Percentiles rank a stretch among this genome's conserved stretches.
Evolutionary conservation across 2,797 vertebrate genomes (phyloP).

Genomic region (Ctenopoma kingsleyae): DNA sequence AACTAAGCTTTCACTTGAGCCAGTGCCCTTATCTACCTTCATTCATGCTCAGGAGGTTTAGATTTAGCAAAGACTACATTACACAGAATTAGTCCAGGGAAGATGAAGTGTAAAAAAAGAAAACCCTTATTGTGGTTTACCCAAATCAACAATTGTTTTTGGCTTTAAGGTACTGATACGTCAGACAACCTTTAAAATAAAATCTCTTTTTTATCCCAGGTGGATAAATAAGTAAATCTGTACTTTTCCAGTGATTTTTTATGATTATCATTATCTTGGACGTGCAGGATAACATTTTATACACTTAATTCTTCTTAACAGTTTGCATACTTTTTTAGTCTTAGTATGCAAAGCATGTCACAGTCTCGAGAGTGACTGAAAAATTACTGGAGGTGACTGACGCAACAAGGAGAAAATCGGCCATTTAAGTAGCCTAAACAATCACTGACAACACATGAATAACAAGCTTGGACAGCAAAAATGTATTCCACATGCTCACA

Average conservation of each 20-base stretch:
- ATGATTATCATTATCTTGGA: constrained; percentile 22
- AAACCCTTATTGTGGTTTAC: constrained; percentile 13
- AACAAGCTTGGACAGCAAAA: constrained; percentile 84
- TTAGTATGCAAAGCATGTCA: constrained; percentile 44
- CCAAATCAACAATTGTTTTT: constrained; percentile 17
- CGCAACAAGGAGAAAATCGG: constrained; percentile 80
- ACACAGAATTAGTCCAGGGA: constrained; percentile 9
- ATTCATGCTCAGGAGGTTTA: constrained; percentile 33
- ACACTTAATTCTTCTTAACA: constrained; percentile 40
- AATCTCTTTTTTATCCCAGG: constrained; percentile 16
- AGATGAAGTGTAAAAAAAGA: not conserved
- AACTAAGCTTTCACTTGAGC: constrained; percentile 61
- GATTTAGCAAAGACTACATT: constrained; percentile 21
- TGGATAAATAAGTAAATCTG: constrained; percentile 25
- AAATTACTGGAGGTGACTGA: constrained; percentile 78
- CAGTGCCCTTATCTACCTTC: constrained; percentile 44
- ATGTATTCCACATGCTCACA: constrained; percentile 83
- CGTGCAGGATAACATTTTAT: constrained; percentile 26
- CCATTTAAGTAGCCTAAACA: constrained; percentile 84
- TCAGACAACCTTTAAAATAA: constrained; percentile 7
- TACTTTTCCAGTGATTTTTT: constrained; percentile 2
- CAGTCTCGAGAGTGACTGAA: constrained; percentile 65
- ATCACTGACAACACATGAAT: constrained; percentile 83
- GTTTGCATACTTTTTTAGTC: constrained; percentile 46
- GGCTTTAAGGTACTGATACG: not conserved